phyloP scores from a whole-genome alignment of 2,797 vertebrate species.

The Anisognathus igniventris region DNA sequence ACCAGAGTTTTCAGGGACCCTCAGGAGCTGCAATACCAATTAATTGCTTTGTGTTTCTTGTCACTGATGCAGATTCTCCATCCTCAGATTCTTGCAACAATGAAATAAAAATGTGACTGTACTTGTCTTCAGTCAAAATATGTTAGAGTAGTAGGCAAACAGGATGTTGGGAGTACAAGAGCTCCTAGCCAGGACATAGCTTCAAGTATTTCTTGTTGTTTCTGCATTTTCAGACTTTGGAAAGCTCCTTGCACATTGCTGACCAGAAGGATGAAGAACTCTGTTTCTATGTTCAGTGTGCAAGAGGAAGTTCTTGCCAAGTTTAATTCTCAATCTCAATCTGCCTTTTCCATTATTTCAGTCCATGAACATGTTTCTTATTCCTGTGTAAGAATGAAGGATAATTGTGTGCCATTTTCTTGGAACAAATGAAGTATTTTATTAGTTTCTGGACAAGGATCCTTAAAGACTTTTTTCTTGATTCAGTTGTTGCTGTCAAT shows the following conservation, averaged over 20 bases:
- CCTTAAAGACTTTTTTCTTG: not conserved
- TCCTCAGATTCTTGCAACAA: not conserved
- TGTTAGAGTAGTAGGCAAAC: not conserved
- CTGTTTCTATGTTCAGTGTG: not conserved
- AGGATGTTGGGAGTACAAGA: not conserved
- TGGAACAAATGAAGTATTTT: not conserved
- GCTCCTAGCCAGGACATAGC: not conserved
- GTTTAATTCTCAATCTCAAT: not conserved
- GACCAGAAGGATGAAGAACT: not conserved
- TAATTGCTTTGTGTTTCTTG: not conserved
- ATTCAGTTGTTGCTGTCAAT: not conserved
- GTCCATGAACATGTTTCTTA: not conserved
- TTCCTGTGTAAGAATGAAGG: not conserved
- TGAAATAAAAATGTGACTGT: not conserved
- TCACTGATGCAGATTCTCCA: not conserved
- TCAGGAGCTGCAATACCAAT: not conserved
- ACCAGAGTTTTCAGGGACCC: not conserved
- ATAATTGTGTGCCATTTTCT: not conserved
- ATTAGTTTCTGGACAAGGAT: not conserved
- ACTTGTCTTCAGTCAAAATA: not conserved
- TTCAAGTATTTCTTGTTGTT: not conserved
- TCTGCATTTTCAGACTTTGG: not conserved
- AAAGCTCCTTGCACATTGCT: not conserved
- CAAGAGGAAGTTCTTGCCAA: not conserved
- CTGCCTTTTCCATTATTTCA: not conserved